A percentile compares a stretch with the other conserved stretches of the same genome.
Conservation (phyloP, 2,113 vertebrate species). For the Suncus etruscus region DNA sequence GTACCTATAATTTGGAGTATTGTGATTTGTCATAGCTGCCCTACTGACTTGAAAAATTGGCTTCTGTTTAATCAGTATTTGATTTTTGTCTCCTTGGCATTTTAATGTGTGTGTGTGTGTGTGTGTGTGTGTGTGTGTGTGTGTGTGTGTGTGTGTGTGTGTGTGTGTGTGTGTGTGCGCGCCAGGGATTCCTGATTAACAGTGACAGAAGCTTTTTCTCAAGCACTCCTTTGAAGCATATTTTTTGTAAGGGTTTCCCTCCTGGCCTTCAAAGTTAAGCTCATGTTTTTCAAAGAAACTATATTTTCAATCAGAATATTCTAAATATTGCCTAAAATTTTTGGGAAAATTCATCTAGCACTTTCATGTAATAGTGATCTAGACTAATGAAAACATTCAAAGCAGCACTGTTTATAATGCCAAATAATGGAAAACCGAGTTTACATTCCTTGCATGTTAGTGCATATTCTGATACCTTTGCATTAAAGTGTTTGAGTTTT, state of each 20-base stretch:
- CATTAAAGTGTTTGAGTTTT: background rate
- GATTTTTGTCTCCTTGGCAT: constrained; percentile 42
- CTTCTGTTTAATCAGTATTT: constrained; percentile 1
- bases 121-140: too few relatives aligned
- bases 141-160: too few relatives aligned
- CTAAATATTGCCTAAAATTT: constrained; percentile 1
- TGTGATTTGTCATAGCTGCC: background rate
- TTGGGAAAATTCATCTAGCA: background rate
- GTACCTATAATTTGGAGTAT: background rate
- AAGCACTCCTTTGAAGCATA: background rate
- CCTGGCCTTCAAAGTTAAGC: background rate
- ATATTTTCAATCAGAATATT: constrained; percentile 28
- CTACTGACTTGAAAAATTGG: constrained; percentile 26
- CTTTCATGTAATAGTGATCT: background rate
- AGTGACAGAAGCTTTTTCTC: background rate
- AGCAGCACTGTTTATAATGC: background rate
- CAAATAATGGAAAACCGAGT: constrained; percentile 34
- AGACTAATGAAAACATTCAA: background rate
- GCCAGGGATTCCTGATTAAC: background rate
- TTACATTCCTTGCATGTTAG: background rate
- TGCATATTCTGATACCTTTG: background rate
- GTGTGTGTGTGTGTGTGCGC: too few relatives aligned
- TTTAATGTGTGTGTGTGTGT: background rate
- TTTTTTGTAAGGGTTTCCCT: background rate
- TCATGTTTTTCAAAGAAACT: constrained; percentile 13